phyloP scores from a whole-genome alignment of 2,797 vertebrate genomes.

The Sebastes hubbsi region DNA sequence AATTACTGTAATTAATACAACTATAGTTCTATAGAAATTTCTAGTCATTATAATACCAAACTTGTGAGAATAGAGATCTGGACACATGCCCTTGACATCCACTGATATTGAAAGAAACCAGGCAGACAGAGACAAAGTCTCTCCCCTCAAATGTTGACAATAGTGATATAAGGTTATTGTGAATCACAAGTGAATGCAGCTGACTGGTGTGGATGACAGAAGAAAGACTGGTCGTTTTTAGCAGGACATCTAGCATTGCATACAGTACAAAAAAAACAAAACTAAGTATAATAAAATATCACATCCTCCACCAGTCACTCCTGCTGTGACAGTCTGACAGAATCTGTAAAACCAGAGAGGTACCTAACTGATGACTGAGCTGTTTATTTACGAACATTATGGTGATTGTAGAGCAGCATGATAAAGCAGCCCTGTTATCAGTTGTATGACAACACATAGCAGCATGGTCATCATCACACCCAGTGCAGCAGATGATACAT shows the following conservation, averaged over 20 bases:
- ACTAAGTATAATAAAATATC: not conserved
- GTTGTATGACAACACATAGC: slow-evolving; percentile 4
- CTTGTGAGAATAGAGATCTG: not conserved
- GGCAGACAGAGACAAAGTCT: not conserved
- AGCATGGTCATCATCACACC: not conserved
- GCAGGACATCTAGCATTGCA: not conserved
- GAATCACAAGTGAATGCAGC: not conserved
- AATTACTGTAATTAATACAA: not conserved
- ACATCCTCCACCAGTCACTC: not conserved
- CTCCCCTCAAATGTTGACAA: not conserved
- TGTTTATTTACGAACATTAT: not conserved
- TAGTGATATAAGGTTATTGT: not conserved
- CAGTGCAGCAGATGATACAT: not conserved
- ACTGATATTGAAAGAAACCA: not conserved
- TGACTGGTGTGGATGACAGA: not conserved
- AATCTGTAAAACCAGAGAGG: not conserved
- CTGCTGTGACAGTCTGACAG: not conserved
- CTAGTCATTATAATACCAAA: not conserved
- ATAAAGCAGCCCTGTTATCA: not conserved
- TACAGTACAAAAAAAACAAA: no score
- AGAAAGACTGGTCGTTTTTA: not conserved
- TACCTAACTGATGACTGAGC: not conserved
- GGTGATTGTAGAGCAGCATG: not conserved
- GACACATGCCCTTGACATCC: not conserved
- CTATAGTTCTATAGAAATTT: not conserved